Conservation (phyloP, 2,888 invertebrate species). For the Yponomeuta evonymella region DNA sequence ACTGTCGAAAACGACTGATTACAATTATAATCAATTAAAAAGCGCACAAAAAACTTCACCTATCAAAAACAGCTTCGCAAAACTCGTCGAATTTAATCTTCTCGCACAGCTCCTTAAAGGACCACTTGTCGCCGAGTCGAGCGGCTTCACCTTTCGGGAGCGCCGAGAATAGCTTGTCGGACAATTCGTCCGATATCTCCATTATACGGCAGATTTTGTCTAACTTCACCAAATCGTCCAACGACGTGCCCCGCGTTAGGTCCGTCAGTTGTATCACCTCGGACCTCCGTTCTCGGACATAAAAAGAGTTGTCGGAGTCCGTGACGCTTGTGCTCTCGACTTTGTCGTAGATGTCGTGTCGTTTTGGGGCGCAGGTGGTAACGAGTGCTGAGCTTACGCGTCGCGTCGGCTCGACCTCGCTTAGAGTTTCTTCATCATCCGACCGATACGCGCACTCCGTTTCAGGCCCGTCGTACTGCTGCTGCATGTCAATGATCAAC, state of each 20-base stretch:
- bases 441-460: background rate
- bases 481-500: background rate
- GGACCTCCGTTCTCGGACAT: constrained; percentile 51
- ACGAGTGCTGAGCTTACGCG: background rate
- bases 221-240: constrained; percentile 54
- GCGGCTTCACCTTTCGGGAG: constrained; percentile 31
- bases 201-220: constrained; percentile 66
- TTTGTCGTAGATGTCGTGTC: constrained; percentile 52
- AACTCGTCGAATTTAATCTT: constrained; percentile 62
- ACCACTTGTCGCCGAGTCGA: constrained; percentile 45
- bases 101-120: constrained; percentile 62
- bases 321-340: constrained; percentile 56
- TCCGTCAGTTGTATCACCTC: constrained; percentile 56
- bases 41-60: background rate
- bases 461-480: background rate
- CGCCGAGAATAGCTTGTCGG: constrained; percentile 52
- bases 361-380: background rate
- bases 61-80: constrained; percentile 52
- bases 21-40: constrained; percentile 45
- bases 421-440: background rate
- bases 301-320: constrained; percentile 56
- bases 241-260: constrained; percentile 43
- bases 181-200: constrained; percentile 67
- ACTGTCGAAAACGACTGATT: constrained; percentile 21
- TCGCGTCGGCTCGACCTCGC: background rate